These are phyloP conservation scores for Pomacea canaliculata DNA, from an alignment of 2,888 invertebrate genomes.

Conservation along the genomic window DNA sequence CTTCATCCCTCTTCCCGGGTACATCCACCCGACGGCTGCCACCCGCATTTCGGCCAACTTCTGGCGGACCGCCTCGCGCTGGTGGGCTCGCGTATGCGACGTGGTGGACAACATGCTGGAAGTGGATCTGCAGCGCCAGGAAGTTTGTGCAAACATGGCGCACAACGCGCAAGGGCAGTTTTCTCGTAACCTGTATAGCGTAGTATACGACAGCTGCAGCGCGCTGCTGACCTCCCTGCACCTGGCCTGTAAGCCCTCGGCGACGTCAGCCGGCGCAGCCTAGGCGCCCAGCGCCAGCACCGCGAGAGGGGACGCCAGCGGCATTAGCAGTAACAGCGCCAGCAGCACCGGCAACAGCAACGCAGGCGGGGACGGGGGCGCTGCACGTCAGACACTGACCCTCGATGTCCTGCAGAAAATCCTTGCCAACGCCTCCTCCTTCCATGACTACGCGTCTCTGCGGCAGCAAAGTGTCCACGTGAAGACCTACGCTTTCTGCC, in stretches of 20 bases:
- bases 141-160: slow-evolving; percentile 37
- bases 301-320: not conserved
- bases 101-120: slow-evolving; percentile 17
- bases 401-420: slow-evolving; percentile 13
- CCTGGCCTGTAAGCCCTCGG: slow-evolving; percentile 27
- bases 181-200: slow-evolving; percentile 16
- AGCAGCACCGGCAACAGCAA: not conserved
- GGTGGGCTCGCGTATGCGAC: slow-evolving; percentile 25
- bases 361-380: not conserved
- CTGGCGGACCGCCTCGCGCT: slow-evolving; percentile 23
- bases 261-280: slow-evolving; percentile 1
- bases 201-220: slow-evolving; percentile 36
- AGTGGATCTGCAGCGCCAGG: slow-evolving; percentile 26
- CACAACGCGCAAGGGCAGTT: slow-evolving; percentile 29
- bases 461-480: slow-evolving; percentile 24
- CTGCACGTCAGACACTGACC: not conserved
- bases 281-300: slow-evolving; percentile 15
- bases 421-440: slow-evolving; percentile 21
- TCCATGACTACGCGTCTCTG: slow-evolving; percentile 13
- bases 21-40: slow-evolving; percentile 27
- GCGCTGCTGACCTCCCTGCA: slow-evolving; percentile 35
- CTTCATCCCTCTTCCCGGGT: slow-evolving; percentile 37
- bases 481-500: slow-evolving; percentile 37
- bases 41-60: slow-evolving; percentile 26
- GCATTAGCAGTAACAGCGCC: not conserved